Conservation (phyloP, 2,113 vertebrate species). For the Orcinus orca region DNA sequence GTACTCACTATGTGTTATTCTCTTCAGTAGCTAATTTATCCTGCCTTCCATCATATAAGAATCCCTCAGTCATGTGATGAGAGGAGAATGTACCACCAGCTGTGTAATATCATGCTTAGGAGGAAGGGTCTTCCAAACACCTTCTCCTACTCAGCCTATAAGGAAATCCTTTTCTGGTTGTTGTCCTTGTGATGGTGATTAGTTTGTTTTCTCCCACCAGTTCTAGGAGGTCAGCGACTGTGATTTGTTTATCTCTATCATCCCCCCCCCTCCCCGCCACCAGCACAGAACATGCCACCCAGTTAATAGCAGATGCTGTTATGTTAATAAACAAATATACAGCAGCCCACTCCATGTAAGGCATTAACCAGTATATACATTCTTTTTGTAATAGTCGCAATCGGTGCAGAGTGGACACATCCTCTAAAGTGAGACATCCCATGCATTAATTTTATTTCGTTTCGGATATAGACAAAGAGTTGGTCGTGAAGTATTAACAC, state of each 20-base stretch:
- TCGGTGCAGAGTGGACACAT: not conserved
- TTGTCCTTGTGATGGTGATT: not conserved
- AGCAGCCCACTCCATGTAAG: not conserved
- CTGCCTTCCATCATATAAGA: not conserved
- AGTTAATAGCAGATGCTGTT: not conserved
- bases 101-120: not conserved
- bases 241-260: not conserved
- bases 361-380: not conserved
- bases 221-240: not conserved
- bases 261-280: not conserved
- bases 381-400: not conserved
- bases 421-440: not conserved
- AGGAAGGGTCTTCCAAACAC: not conserved
- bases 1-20: not conserved
- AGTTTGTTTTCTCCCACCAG: not conserved
- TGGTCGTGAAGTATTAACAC: not conserved
- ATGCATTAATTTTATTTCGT: not conserved
- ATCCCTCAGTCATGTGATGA: not conserved
- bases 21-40: not conserved
- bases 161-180: not conserved
- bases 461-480: not conserved
- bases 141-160: not conserved
- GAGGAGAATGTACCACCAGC: not conserved
- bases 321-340: not conserved
- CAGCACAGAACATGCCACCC: not conserved